These are phyloP conservation scores for Synergus laeviventris DNA, from an alignment of 2,888 invertebrate genomes.

Conservation along the genomic window DNA sequence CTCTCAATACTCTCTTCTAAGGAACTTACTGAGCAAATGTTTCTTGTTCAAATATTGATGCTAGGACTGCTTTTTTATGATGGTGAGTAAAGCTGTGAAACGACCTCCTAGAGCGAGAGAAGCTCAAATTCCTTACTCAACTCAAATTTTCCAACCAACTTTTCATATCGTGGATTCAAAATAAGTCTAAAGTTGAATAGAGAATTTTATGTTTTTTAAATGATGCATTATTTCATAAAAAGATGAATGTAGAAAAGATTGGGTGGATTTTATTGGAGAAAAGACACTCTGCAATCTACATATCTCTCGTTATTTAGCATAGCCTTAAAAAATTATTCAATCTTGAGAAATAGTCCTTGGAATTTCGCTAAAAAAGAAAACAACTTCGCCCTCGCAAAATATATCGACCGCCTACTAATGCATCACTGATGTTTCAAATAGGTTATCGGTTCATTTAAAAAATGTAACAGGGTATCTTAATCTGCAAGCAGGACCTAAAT, in stretches of 20 bases:
- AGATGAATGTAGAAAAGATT: not conserved
- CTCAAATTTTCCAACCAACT: not conserved
- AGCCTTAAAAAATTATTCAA: conserved; percentile 23
- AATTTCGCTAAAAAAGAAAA: conserved; percentile 19
- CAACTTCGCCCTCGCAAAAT: conserved; percentile 16
- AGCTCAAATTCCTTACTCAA: not conserved
- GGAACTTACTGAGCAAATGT: conserved; percentile 8
- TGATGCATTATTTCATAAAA: not conserved
- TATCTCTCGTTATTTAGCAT: not conserved
- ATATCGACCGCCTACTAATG: conserved; percentile 32
- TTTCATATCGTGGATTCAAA: not conserved
- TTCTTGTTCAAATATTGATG: conserved; percentile 26
- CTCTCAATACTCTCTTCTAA: not conserved
- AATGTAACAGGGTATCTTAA: not conserved
- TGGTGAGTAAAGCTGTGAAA: conserved; percentile 8
- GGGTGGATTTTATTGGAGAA: not conserved
- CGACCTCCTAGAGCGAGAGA: not conserved
- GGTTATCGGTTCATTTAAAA: conserved; percentile 8
- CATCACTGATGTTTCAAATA: conserved; percentile 22
- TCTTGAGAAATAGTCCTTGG: conserved; percentile 18
- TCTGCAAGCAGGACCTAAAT: not conserved
- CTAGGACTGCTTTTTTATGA: not conserved
- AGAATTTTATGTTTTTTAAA: not conserved
- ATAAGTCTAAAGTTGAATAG: not conserved
- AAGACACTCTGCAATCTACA: not conserved